A percentile compares a stretch with the other conserved stretches of the same genome.
Conservation (phyloP, 2,113 vertebrate species). For the Arenaria interpres region DNA sequence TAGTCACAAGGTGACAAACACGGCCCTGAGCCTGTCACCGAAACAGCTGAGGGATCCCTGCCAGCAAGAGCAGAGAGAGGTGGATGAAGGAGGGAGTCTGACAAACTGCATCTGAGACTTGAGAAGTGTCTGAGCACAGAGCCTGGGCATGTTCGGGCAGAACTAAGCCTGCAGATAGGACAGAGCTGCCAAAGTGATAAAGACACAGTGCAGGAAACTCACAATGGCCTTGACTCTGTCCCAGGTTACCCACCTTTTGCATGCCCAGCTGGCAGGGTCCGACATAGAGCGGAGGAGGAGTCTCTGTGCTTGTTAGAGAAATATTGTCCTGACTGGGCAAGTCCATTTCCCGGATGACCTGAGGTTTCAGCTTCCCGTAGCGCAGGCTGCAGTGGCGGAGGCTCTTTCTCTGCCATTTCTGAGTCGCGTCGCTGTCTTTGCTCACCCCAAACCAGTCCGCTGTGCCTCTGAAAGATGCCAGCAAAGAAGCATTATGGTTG, state of each 20-base stretch:
- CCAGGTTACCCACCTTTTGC: conserved; percentile 84
- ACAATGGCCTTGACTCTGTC: not conserved
- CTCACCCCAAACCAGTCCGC: conserved; percentile 98
- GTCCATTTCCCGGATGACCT: conserved; percentile 96
- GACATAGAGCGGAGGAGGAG: conserved; percentile 92
- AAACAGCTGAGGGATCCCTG: not conserved
- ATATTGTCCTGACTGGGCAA: conserved; percentile 96
- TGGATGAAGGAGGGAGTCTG: not conserved
- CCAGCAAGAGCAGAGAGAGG: rapidly evolving
- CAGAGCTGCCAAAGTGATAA: not conserved
- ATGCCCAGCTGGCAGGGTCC: conserved; percentile 91
- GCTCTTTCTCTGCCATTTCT: conserved; percentile 98
- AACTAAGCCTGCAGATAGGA: not conserved
- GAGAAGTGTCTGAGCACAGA: not conserved
- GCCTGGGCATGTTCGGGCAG: not conserved
- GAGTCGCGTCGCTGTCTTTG: conserved; percentile 91
- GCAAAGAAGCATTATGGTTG: not conserved
- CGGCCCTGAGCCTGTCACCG: rapidly evolving
- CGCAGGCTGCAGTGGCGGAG: conserved; percentile 96
- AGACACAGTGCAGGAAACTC: not conserved
- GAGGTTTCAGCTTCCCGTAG: conserved; percentile 94
- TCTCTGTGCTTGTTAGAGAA: conserved; percentile 95
- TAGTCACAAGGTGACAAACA: not conserved
- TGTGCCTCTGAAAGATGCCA: conserved; percentile 85
- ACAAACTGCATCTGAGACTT: not conserved